Percentiles rank a stretch among this genome's conserved stretches.
These are phyloP conservation scores for Orussus abietinus DNA, from an alignment of 1,140 invertebrate species.

Conservation along the genomic window DNA sequence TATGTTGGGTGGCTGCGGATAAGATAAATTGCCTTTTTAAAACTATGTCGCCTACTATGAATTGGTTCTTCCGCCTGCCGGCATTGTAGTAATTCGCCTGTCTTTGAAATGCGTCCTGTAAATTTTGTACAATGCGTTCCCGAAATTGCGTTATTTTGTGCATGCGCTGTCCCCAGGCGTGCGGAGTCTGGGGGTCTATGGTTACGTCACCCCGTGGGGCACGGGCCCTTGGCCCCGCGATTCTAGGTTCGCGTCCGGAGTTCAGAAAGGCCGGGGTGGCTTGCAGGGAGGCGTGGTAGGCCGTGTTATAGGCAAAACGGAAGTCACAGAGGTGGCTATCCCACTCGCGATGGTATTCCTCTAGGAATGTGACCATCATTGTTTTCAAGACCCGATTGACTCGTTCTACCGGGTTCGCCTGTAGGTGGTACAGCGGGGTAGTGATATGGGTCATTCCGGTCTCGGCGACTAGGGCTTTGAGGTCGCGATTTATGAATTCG, in stretches of 20 bases:
- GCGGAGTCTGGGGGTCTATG: not conserved
- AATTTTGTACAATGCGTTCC: slow-evolving; percentile 2
- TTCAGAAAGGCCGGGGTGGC: slow-evolving; percentile 13
- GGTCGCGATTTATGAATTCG: slow-evolving; percentile 34
- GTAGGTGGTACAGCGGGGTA: slow-evolving; percentile 37
- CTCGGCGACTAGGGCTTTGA: not conserved
- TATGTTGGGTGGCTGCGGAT: slow-evolving; percentile 24
- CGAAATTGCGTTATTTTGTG: slow-evolving; percentile 8
- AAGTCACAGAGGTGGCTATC: slow-evolving; percentile 32
- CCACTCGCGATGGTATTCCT: slow-evolving; percentile 41
- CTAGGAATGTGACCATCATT: slow-evolving; percentile 31
- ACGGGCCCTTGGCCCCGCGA: not conserved
- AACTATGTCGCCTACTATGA: slow-evolving; percentile 17
- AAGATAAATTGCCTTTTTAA: slow-evolving; percentile 17
- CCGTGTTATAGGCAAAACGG: slow-evolving; percentile 25
- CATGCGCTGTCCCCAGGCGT: slow-evolving; percentile 14
- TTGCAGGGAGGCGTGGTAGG: slow-evolving; percentile 1
- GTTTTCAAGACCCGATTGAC: slow-evolving; percentile 40
- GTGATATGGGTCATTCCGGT: slow-evolving; percentile 25
- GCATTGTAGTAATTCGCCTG: slow-evolving; percentile 20
- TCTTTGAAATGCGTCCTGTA: slow-evolving; percentile 10
- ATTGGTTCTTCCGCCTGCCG: slow-evolving; percentile 9
- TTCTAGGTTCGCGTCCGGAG: slow-evolving; percentile 6
- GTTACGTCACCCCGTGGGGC: not conserved
- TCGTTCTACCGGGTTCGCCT: slow-evolving; percentile 39